These are phyloP conservation scores for Stegastes partitus DNA, from an alignment of 2,113 vertebrate genomes.

Conservation along the genomic window DNA sequence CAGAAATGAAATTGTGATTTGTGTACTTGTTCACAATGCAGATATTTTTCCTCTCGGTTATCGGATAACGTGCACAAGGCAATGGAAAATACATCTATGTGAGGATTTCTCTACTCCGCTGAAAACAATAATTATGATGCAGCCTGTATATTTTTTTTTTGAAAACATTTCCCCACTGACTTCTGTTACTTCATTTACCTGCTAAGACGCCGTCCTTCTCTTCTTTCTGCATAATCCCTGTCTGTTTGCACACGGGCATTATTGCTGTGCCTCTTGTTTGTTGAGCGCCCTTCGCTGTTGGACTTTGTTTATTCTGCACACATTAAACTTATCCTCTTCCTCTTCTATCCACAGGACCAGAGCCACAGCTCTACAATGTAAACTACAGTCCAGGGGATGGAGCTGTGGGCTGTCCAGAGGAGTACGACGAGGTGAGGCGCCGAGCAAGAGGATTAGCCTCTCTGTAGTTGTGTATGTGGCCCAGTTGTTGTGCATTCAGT, in stretches of 20 bases:
- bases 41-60: no score
- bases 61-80: no score
- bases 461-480: constrained; percentile 17
- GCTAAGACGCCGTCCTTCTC: not conserved
- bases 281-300: constrained; percentile 30
- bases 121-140: not conserved
- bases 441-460: not conserved
- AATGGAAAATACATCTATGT: no score
- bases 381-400: constrained; percentile 88
- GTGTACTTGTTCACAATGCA: not conserved
- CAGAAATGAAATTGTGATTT: not conserved
- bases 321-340: constrained; percentile 45
- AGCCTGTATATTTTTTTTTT: not conserved
- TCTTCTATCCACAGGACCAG: constrained; percentile 83
- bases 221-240: not conserved
- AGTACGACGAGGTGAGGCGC: constrained; percentile 93
- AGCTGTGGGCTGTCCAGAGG: constrained; percentile 87
- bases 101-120: no score
- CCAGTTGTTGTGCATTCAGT: constrained; percentile 20
- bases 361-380: constrained; percentile 86
- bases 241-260: constrained; percentile 25
- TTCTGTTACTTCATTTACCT: not conserved
- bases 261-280: constrained; percentile 36
- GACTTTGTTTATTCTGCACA: constrained; percentile 51
- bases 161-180: not conserved